Evolutionary conservation across 2,113 vertebrate species (phyloP), one percentile per base, ranked within the genome.

Genomic region (Cichladusa arquata): DNA sequence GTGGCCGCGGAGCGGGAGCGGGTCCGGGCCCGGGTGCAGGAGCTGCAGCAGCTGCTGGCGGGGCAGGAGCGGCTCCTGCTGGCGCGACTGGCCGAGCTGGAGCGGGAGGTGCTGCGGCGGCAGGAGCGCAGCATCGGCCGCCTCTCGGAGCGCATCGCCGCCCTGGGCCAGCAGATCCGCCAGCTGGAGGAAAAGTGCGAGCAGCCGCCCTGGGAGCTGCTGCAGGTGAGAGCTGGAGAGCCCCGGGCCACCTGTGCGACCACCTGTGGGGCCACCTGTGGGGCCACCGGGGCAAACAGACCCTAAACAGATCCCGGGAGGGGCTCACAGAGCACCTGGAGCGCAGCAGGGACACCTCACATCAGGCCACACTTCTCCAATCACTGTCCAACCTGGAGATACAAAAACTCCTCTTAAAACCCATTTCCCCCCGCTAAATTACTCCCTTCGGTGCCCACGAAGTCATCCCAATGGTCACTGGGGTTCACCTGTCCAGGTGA

Each of bases 181-280:
- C 96, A 97, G 25, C 70, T 98, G 94, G 96, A 97, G 76, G 96
- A 97, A 14, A 97, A 93, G 48, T 93, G 66, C 2, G 31, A 5
- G 76, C 94, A 77, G 50, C 80, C 92, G 0, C 82, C 93, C 0
- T 79, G 50, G 19, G 91, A 92, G 19, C 94, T 98, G 15, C 94
- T 98, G 36, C 96, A 58, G 95, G 98, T 98, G 91, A 95, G 96
- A 60, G 48, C n/a, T 19, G 2, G 34, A 28, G 60, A 26, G 12
- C 11, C 7, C 1, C 4, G 1, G 3, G 17, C 50, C 56, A 14
- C 12, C 9, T 2, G 62, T 1, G n/a, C n/a, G n/a, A n/a, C n/a
- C n/a, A n/a, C 9, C 36, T 36, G 36, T 36, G 40, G 31, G 19
- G 70, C 11, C 42, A 5, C 45, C 38, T 40, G 38, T 8, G 42